Evolutionary conservation across 2,113 vertebrate genomes (phyloP), one percentile per base, ranked within the genome.

Genomic region (Chionomys nivalis): DNA sequence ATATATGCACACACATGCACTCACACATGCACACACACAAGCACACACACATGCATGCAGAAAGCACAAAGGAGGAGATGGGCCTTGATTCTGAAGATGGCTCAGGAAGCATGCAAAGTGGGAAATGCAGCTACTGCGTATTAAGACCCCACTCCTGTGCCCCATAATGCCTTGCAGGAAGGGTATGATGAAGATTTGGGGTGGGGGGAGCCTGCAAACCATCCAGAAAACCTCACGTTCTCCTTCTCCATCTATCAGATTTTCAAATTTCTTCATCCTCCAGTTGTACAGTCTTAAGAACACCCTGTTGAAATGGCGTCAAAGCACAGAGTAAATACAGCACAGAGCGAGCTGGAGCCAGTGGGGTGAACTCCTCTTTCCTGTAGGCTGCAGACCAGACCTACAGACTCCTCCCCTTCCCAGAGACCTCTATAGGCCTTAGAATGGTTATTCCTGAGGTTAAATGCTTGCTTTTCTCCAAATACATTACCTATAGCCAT

Each of bases 161-260:
- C 23, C 2, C 66, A 72, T 4, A 21, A 11, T 33, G 6, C 68
- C 68, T 55, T 19, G 8, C 24, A 23, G 31, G 33, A 1, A 5
- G 5, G 10, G 5, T 0, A 0, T 33, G 12, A 31, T 0, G 23
- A 28, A 44, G 17, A 16, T 31, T 66, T 1, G 26, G 7, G 2
- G 2, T 17, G 0, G 42, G 5, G 44, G 2, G 9, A 17, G 11
- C 28, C 12, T 33, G 2, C 9, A 1, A 14, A 2, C 3, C 16
- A 47, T 28, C 36, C 75, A 49, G 33, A 28, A 16, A 58, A n/a
- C 9, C 2, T 17, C 11, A 42, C 23, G 90, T 13, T 72, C 72
- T 26, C 39, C 65, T 42, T 36, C 17, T 0, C 14, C 12, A n/a
- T 65, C 9, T 11, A 39, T 55, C 68, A 19, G 7, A 0, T 39